Conservation (phyloP, 1,140 invertebrate species). For the Pinna nobilis region DNA sequence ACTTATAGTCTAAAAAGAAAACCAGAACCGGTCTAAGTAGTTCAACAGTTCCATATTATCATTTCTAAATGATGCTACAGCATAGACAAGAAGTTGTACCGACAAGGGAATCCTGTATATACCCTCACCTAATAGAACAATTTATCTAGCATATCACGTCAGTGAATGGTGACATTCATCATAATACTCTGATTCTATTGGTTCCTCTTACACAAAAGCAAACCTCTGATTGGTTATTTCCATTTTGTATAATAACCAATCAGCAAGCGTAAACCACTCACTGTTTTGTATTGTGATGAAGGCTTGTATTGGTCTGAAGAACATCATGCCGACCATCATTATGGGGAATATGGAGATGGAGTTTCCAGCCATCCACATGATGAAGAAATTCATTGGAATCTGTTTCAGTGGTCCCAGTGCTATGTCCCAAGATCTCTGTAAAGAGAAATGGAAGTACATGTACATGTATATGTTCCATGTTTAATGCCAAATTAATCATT, state of each 20-base stretch:
- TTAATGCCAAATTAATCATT: not conserved
- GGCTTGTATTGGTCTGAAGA: constrained; percentile 95
- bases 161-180: no score
- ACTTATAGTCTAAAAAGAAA: no score
- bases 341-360: constrained; percentile 99
- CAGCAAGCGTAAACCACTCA: constrained; percentile 43
- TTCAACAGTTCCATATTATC: no score
- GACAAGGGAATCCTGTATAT: no score
- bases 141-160: no score
- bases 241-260: not conserved
- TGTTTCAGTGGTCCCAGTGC: constrained; percentile 94
- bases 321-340: constrained; percentile 99
- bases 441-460: constrained; percentile 9
- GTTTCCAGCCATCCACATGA: constrained; percentile 99
- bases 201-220: not conserved
- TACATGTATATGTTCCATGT: not conserved
- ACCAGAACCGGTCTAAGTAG: no score
- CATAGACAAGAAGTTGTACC: no score
- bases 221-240: not conserved
- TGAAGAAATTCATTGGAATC: constrained; percentile 99
- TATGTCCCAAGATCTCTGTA: constrained; percentile 95
- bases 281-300: constrained; percentile 82
- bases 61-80: no score
- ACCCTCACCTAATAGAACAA: no score
- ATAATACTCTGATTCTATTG: not conserved